These are phyloP conservation scores for Byasa hedistus DNA, from an alignment of 2,888 invertebrate genomes.

Conservation along the genomic window DNA sequence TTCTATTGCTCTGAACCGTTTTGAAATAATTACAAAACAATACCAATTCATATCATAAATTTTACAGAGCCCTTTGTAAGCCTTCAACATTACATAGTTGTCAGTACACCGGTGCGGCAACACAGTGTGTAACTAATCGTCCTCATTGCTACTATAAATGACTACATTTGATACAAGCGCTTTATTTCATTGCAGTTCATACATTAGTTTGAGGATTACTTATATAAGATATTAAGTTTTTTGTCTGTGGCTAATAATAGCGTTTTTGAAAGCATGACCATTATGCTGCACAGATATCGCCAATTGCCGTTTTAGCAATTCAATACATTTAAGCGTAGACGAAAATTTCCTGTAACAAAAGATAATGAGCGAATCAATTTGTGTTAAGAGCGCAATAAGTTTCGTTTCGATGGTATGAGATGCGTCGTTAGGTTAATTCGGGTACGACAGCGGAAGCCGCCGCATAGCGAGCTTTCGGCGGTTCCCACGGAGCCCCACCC, in stretches of 20 bases:
- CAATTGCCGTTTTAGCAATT: conserved; percentile 29
- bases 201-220: conserved; percentile 3
- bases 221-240: not conserved
- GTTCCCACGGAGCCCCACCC: conserved; percentile 72
- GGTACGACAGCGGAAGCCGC: conserved; percentile 73
- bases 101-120: conserved; percentile 36
- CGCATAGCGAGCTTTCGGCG: conserved; percentile 75
- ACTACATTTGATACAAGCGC: not conserved
- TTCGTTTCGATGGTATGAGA: conserved; percentile 55
- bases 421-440: conserved; percentile 71
- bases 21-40: conserved; percentile 76
- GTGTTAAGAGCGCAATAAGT: conserved; percentile 46
- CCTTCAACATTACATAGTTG: conserved; percentile 45
- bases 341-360: conserved; percentile 65
- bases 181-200: not conserved
- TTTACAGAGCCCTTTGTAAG: conserved; percentile 66
- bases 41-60: conserved; percentile 69
- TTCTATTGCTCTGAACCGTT: conserved; percentile 65
- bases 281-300: conserved; percentile 2
- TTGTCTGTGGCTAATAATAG: conserved; percentile 4
- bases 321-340: conserved; percentile 44
- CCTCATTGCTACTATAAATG: conserved; percentile 26
- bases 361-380: conserved; percentile 70
- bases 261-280: conserved; percentile 15
- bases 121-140: conserved; percentile 37